These are phyloP conservation scores for Parazoanthus darwini DNA, from an alignment of 92 coral and sea anemone species.

Conservation along the genomic window DNA sequence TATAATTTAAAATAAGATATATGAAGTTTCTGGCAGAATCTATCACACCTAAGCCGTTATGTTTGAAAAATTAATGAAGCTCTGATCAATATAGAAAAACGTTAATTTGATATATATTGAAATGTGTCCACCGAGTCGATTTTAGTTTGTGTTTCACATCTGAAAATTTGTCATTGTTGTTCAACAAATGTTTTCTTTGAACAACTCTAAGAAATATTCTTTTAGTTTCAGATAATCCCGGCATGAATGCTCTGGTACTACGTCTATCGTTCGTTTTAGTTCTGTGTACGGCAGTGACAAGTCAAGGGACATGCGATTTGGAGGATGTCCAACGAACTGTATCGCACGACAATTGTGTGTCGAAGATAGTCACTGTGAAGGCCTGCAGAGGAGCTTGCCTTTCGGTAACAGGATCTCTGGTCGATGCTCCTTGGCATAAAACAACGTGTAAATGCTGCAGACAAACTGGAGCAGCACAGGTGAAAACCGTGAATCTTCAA, in stretches of 20 bases:
- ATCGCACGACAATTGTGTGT: slow-evolving; percentile 52
- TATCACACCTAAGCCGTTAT: no score
- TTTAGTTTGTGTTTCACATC: no score
- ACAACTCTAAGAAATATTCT: background rate
- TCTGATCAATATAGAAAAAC: no score
- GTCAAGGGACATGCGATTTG: slow-evolving; percentile 41
- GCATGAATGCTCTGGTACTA: slow-evolving; percentile 1
- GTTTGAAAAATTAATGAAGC: background rate
- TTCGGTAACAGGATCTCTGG: slow-evolving; percentile 58
- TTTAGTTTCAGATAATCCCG: slow-evolving; percentile 16
- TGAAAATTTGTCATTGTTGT: no score
- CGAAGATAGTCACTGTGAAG: slow-evolving; percentile 42
- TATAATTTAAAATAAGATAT: no score
- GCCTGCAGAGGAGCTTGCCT: slow-evolving; percentile 68
- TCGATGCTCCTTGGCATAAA: slow-evolving; percentile 56
- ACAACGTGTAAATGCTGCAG: slow-evolving; percentile 70
- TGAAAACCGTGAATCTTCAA: slow-evolving; percentile 21
- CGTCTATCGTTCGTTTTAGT: background rate
- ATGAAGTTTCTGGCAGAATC: no score
- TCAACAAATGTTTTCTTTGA: no score
- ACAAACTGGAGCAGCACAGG: slow-evolving; percentile 18
- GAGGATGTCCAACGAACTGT: slow-evolving; percentile 42
- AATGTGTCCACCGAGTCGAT: no score
- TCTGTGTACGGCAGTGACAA: background rate
- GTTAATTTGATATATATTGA: background rate